Base-by-base conservation (phyloP, 2,113 vertebrate species). In the Psittacara wagleri region DNA sequence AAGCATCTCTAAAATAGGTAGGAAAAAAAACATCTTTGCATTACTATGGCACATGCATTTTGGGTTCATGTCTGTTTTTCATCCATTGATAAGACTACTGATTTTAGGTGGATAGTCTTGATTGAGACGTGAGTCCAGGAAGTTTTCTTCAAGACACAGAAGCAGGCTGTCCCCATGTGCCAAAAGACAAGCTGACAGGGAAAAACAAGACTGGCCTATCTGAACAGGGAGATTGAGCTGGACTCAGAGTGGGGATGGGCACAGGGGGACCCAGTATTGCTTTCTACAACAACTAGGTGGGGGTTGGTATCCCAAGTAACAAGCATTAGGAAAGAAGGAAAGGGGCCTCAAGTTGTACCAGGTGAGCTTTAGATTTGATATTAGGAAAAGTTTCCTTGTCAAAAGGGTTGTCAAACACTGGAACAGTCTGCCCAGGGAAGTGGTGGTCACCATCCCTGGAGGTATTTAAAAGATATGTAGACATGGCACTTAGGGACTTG, bases 41-140 rank as follows among this genome's bases (percentile, higher is more conserved):
- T 5, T 11, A 3, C 10, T 22, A 3, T 0, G 35, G 35, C 54
- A 74, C 23, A 7, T 23, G 10, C 17, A 1, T 9, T 24, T 63
- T 24, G 27, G 4, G 22, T 31, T 55, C 59, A 4, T 6, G 5
- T 7, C 11, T 11, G 7, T 1, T 11, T 73, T 48, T 20, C 31
- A 8, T 5, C 31, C 20, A 1, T 5, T 7, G 44, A 5, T 13
- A 11, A 27, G 4, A 7, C 2, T 2, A 22, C n/a, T 10, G 3
- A 35, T 11, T 48, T 27, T n/a, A 19, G 23, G 28, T 7, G 7
- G 8, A 15, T 2, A 16, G 31, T 18, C 17, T 78, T 8, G 31
- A 13, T 23, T n/a, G 23, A 72, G 27, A 39, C 27, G 29, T 6
- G 18, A 29, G 18, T 39, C 13, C 25, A 51, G n/a, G 48, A 39